These are phyloP conservation scores for Callospermophilus lateralis DNA, from an alignment of 2,113 vertebrate species.

Conservation along the genomic window DNA sequence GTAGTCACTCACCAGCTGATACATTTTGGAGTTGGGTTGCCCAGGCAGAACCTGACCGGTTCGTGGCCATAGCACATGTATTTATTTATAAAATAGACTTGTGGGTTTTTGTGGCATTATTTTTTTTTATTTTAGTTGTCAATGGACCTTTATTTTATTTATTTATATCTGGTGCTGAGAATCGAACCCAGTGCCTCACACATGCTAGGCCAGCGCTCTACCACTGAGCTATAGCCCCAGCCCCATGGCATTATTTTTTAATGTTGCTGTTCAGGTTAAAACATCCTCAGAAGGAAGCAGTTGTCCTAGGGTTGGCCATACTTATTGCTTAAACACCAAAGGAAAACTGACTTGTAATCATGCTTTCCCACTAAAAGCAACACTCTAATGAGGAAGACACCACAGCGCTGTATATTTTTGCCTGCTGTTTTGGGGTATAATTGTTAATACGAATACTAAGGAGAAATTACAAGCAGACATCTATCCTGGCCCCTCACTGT, in stretches of 20 bases:
- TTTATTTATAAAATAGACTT: background rate
- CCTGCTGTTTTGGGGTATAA: background rate
- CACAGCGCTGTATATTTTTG: background rate
- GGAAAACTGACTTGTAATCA: background rate
- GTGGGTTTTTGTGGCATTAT: background rate
- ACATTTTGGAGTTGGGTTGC: background rate
- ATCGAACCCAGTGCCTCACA: too few species aligned
- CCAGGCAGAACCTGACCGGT: background rate
- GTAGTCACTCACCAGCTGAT: background rate
- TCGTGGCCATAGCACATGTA: background rate
- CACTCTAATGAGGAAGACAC: background rate
- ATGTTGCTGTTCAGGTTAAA: background rate
- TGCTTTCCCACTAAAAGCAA: slow-evolving; percentile 36
- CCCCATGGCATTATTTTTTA: background rate
- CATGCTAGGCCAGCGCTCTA: too few species aligned
- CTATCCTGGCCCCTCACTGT: fast-evolving
- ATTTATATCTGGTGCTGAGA: too few species aligned
- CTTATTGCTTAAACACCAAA: slow-evolving; percentile 39
- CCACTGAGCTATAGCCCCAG: too few species aligned
- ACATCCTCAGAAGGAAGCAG: background rate
- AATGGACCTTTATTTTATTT: too few species aligned
- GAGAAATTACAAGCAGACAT: background rate
- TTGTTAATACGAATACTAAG: background rate
- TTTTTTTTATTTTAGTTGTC: background rate
- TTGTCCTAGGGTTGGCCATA: background rate